Conservation (phyloP, 2,113 vertebrate genomes). For the Podocnemis expansa region DNA sequence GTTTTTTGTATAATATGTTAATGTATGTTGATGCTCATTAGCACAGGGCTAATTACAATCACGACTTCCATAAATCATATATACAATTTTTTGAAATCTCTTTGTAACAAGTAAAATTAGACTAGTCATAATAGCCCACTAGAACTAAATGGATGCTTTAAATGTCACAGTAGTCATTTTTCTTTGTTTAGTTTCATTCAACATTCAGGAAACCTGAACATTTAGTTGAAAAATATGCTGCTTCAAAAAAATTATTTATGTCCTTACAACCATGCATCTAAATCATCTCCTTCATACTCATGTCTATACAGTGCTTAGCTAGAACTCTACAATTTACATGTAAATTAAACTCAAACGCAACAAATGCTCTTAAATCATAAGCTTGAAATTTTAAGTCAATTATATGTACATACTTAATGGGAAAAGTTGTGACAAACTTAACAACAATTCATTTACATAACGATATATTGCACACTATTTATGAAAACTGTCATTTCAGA, state of each 20-base stretch:
- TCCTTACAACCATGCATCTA: background rate
- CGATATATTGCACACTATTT: background rate
- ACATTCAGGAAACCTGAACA: background rate
- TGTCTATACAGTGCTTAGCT: background rate
- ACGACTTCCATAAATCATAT: background rate
- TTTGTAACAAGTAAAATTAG: background rate
- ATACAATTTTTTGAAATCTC: background rate
- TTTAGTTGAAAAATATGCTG: background rate
- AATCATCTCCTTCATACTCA: background rate
- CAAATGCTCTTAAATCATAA: background rate
- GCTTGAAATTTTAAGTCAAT: background rate
- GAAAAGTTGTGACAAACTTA: background rate
- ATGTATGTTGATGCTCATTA: background rate
- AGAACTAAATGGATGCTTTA: background rate
- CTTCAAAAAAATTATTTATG: background rate
- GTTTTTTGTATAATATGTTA: background rate
- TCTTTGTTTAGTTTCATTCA: background rate
- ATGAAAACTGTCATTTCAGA: background rate
- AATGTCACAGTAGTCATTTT: background rate
- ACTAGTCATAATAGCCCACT: background rate
- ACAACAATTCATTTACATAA: background rate
- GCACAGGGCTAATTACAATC: background rate
- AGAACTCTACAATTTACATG: background rate
- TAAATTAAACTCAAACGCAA: constrained; percentile 6
- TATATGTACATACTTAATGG: background rate